Evolutionary conservation across 2,113 vertebrate species (phyloP).

Genomic region (Quiscalus mexicanus): DNA sequence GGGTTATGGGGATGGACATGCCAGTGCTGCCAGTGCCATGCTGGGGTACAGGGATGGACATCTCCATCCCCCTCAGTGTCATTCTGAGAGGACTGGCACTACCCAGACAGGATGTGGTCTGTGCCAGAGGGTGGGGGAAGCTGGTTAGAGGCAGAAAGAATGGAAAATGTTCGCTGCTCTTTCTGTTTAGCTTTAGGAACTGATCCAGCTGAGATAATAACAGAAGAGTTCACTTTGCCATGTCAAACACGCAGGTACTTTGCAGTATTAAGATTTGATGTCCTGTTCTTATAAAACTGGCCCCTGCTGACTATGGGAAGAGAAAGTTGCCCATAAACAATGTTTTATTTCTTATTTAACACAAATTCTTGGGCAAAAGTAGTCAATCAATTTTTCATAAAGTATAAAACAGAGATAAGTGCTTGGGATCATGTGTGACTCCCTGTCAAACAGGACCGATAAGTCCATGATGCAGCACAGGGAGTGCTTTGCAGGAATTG

Average conservation of each 20-base stretch:
- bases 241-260: conserved; percentile 73
- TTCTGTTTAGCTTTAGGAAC: conserved; percentile 69
- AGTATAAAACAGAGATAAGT: conserved; percentile 69
- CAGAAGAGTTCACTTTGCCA: conserved; percentile 55
- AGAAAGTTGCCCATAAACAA: conserved; percentile 68
- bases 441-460: conserved; percentile 63
- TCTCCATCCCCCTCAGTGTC: neutral
- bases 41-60: neutral
- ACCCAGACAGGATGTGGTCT: neutral
- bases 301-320: conserved; percentile 49
- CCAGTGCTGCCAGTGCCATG: neutral
- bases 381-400: conserved; percentile 78
- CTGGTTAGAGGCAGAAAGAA: conserved; percentile 11
- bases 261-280: conserved; percentile 66
- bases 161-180: conserved; percentile 59
- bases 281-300: conserved; percentile 61
- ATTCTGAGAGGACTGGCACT: neutral
- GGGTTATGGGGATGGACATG: neutral
- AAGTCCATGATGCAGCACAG: conserved; percentile 54
- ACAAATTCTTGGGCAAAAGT: conserved; percentile 53
- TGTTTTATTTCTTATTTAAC: conserved; percentile 62
- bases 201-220: conserved; percentile 69
- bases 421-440: conserved; percentile 65
- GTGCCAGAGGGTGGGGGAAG: neutral
- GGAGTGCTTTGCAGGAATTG: conserved; percentile 46